Base-by-base conservation (phyloP, 2,888 invertebrate species). In the Dastarcus helophoroides region DNA sequence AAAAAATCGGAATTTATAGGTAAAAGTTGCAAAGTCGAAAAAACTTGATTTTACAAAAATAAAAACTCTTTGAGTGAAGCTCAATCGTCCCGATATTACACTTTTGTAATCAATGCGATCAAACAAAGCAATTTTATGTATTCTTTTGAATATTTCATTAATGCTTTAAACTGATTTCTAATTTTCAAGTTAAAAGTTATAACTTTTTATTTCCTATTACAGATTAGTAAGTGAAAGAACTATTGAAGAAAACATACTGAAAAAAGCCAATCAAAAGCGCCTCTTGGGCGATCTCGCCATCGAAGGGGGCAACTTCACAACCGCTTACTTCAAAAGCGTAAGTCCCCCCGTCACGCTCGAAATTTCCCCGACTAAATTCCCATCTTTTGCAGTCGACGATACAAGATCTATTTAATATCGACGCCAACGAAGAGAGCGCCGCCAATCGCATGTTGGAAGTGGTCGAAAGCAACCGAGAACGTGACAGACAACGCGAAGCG, bases 241-340 rank as follows among this genome's bases (percentile, higher is more conserved):
- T 6, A 86, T 98, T 23, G 98, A 98, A 68, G 98, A 99, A 64
- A 99, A 99, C 65, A 99, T 98, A 50, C 65, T 98, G 51, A 94
- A 93, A 64, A 99, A 98, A 63, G 98, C 98, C 3, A 90, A 89
- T 62, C 95, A 98, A 64, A 98, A 99, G 63, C 74, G 94, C 39
- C 69, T 91, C 57, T 73, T 98, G 14, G 94, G 94, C 29, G 90
- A 94, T 63, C 73, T 97, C 54, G 95, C 98, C 26, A 98, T 99
- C 54, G 98, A 98, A 65, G 93, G 89, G 44, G 98, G 97, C 5
- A 94, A 93, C 65, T 99, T 98, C 61, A 98, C 95, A 14, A 93
- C 97, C 8, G 88, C 91, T 0, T 93, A 85, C 63, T 90, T 98
- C 65, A 88, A 91, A 56, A 78, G 76, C 59, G 80, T 79, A 63